Conservation (phyloP, 2,113 vertebrate species). For the Mustela nigripes region DNA sequence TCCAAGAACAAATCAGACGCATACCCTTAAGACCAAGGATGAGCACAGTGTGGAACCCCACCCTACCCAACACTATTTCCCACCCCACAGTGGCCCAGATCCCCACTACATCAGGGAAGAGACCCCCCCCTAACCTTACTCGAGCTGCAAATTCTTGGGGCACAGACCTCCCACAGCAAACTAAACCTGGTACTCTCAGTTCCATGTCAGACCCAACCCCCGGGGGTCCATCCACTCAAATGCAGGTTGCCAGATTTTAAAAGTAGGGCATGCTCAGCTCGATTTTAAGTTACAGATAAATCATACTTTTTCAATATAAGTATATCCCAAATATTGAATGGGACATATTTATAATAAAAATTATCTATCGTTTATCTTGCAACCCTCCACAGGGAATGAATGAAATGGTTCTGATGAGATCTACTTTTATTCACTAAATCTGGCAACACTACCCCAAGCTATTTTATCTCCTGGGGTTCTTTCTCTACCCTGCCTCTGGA, state of each 20-base stretch:
- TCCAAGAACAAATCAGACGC: neutral
- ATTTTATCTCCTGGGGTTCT: neutral
- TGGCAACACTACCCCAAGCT: neutral
- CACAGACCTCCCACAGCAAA: neutral
- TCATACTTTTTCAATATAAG: neutral
- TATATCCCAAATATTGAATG: neutral
- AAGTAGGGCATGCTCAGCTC: neutral
- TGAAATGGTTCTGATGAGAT: neutral
- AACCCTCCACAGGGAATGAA: no score
- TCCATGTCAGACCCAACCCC: neutral
- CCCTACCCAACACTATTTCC: no score
- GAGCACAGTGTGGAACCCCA: neutral
- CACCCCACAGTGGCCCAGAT: neutral
- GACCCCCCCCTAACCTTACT: neutral
- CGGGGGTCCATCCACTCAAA: neutral
- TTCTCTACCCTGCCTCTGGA: neutral
- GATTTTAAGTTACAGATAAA: neutral
- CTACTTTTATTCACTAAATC: neutral
- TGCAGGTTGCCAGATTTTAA: neutral
- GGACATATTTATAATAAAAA: neutral
- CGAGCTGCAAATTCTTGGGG: neutral
- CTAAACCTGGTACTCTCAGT: neutral
- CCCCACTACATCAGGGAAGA: neutral
- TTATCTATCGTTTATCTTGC: neutral
- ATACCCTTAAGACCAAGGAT: neutral